Evolutionary conservation across 2,113 vertebrate species (phyloP).

Genomic region (Ailuropoda melanoleuca): DNA sequence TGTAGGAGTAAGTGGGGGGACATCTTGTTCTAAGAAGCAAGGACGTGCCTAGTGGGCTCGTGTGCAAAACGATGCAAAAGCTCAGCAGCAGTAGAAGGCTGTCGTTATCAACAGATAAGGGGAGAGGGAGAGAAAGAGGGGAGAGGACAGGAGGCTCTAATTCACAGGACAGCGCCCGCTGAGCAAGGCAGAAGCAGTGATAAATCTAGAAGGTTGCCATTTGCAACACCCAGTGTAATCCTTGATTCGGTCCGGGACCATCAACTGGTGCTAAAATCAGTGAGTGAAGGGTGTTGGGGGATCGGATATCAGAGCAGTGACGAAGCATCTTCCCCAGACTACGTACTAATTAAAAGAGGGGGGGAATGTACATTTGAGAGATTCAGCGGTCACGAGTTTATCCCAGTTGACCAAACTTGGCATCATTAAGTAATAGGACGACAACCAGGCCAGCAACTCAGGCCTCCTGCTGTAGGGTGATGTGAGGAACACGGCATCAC

Average conservation of each 20-base stretch:
- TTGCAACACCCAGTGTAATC: background rate
- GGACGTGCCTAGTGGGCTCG: accelerated
- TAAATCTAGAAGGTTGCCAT: background rate
- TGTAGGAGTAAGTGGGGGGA: background rate
- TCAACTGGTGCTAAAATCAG: no score
- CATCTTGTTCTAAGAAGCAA: background rate
- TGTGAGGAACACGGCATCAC: background rate
- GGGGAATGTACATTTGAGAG: background rate
- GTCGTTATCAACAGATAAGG: background rate
- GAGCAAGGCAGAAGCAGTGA: background rate
- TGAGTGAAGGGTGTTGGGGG: background rate
- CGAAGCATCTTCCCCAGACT: background rate
- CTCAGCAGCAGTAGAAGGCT: background rate
- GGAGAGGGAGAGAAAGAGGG: background rate
- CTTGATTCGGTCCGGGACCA: background rate
- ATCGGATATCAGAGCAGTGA: background rate
- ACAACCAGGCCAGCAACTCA: background rate
- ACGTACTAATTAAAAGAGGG: background rate
- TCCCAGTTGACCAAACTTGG: background rate
- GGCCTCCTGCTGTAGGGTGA: background rate
- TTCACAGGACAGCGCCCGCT: background rate
- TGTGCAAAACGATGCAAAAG: background rate
- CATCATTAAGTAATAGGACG: background rate
- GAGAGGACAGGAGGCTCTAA: no score
- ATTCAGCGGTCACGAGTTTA: background rate